Base-by-base conservation (phyloP, 2,888 invertebrate species). In the Thereva nobilitata region DNA sequence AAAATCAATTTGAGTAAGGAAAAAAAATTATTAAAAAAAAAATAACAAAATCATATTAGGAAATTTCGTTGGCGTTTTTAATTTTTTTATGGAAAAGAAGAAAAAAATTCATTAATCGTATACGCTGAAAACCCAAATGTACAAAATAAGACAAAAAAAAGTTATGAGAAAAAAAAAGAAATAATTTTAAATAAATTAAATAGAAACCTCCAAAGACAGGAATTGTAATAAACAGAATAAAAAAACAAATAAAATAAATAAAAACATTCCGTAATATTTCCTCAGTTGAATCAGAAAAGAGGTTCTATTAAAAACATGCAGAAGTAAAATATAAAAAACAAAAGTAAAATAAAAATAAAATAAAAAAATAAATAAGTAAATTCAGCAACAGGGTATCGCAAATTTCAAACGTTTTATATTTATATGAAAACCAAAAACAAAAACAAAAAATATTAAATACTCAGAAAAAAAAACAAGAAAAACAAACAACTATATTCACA, bases 71-170 rank as follows among this genome's bases (percentile, higher is more conserved):
- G 23, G 23, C 23, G 23, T 23, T 23, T 23, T 23, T 23, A 45
- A 45, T 45, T 9, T 41, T 41, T 41, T 41, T 41, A 10, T 5
- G 8, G 34, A 49, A 23, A 12, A 49, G 5, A 49, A 9, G 7
- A 23, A 23, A 23, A 37, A 64, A 55, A 8, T 55, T 57, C 45
- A 38, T 45, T 61, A 12, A 67, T 65, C 50, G 69, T 69, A 69
- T 69, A 69, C 69, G 69, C 64, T 67, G 52, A 67, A 67, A 64
- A 45, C 69, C 69, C 69, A 67, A 67, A 69, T 67, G 69, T 69
- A 69, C 69, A 69, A 69, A 69, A 42, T 40, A 57, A 42, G 12
- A 7, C 10, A 69, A 64, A 59, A 40, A 49, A 67, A 42, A 44
- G n/a, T 38, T 53, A 64, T 64, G 10, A 9, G 45, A 23, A 23